These are phyloP conservation scores for Vanessa atalanta DNA, from an alignment of 1,140 invertebrate species.

Conservation along the genomic window DNA sequence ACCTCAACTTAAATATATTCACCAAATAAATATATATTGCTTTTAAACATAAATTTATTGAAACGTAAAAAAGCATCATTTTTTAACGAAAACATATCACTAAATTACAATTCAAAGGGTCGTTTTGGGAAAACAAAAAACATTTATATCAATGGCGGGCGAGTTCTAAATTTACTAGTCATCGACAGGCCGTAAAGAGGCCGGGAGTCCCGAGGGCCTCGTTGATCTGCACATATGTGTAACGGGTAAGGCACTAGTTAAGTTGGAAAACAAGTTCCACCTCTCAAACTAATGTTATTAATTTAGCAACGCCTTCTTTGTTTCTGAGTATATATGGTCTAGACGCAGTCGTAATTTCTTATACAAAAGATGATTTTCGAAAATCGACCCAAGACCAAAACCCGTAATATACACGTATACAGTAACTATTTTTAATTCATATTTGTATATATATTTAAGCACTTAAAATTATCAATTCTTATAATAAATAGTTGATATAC, in stretches of 20 bases:
- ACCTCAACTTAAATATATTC: too few relatives aligned
- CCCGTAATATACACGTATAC: too few relatives aligned
- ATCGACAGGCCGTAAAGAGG: constrained; percentile 79
- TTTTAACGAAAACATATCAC: constrained; percentile 45
- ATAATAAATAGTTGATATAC: too few relatives aligned
- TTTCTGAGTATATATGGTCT: neutral
- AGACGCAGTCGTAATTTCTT: neutral
- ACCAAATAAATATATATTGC: too few relatives aligned
- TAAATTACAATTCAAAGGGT: constrained; percentile 79
- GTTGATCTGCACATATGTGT: constrained; percentile 59
- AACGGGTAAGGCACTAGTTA: constrained; percentile 7
- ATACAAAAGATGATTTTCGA: neutral
- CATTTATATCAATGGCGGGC: constrained; percentile 79
- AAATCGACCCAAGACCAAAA: too few relatives aligned
- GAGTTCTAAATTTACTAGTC: constrained; percentile 78
- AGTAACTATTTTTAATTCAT: too few relatives aligned
- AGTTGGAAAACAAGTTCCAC: constrained; percentile 14
- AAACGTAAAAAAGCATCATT: constrained; percentile 2
- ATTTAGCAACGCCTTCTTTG: neutral
- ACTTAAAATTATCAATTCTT: too few relatives aligned
- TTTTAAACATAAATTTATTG: neutral
- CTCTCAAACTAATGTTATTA: constrained; percentile 1
- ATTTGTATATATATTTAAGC: too few relatives aligned
- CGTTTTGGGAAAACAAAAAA: constrained; percentile 80
- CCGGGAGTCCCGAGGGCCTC: constrained; percentile 63